Base-by-base conservation (phyloP, 2,888 invertebrate species). In the Anoncus sp. region DNA sequence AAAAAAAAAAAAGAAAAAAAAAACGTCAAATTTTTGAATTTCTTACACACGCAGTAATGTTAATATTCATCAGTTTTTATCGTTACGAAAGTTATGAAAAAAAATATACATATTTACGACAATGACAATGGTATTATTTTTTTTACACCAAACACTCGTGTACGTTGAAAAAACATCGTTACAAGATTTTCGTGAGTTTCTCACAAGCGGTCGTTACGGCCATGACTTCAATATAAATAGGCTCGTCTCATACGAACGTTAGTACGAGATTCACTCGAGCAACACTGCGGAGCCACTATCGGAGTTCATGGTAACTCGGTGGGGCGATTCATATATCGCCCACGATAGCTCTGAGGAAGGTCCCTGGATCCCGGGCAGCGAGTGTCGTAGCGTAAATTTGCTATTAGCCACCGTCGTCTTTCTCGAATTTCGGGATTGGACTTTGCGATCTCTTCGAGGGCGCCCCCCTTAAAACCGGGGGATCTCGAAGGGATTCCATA, bases 311-410 rank as follows among this genome's bases (percentile, higher is more conserved):
- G 83, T 89, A 89, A 92, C 89, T 90, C 89, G 31, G 47, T 20
- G 47, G 31, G 10, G 47, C 27, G 55, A 18, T 88, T 85, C 35
- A 55, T 31, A 22, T 75, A n/a, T n/a, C n/a, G n/a, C n/a, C n/a
- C n/a, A n/a, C n/a, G n/a, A n/a, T n/a, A 60, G 87, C 91, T 92
- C 91, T 90, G 92, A 88, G 92, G 91, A 92, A 92, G 92, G 92
- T 92, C 92, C 92, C 91, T 92, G 92, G 92, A 92, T 90, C 88
- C 81, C 86, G 85, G 92, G 90, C 92, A 92, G 92, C 92, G 88
- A 92, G 92, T 92, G 92, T 87, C 91, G 87, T 89, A 89, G 91
- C 88, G 82, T 85, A 77, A 85, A 63, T 69, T 35, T 71, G 88
- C 90, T 89, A 87, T 86, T 87, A 91, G 89, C 90, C 87, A 88